A percentile compares a stretch with the other conserved stretches of the same genome.
phyloP scores from a whole-genome alignment of 2,113 vertebrate species.

The Trochalopteron elliotii region DNA sequence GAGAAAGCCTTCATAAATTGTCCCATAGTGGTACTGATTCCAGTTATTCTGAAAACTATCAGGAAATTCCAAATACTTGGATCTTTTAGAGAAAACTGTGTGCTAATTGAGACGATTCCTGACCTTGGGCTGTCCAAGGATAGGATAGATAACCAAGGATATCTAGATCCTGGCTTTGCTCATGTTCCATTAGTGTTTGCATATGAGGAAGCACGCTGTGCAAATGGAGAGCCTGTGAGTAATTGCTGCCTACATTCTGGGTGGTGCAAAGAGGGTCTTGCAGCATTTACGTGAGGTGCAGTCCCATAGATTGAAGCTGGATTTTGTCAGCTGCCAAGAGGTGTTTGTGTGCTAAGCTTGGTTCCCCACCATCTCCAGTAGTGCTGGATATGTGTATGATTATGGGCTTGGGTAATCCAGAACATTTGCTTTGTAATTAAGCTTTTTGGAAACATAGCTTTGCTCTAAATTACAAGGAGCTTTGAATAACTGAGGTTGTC shows the following conservation, averaged over 20 bases:
- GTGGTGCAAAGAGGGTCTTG: neutral
- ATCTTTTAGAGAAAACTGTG: neutral
- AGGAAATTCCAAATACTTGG: neutral
- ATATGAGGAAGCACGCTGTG: neutral
- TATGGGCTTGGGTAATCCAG: neutral
- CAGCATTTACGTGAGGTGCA: neutral
- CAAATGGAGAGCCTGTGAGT: neutral
- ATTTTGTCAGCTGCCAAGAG: neutral
- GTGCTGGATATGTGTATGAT: neutral
- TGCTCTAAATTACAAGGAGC: neutral
- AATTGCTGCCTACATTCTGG: neutral
- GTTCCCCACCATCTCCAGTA: neutral
- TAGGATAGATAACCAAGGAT: neutral
- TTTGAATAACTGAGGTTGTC: neutral
- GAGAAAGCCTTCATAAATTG: neutral
- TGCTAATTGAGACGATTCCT: neutral
- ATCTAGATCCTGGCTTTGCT: neutral
- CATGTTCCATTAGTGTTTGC: fast-evolving
- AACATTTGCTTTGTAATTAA: neutral
- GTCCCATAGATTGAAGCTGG: neutral
- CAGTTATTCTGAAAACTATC: neutral
- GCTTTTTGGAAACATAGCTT: neutral
- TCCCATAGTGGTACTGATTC: neutral
- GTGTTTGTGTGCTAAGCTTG: neutral
- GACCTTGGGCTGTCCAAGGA: neutral